These are phyloP conservation scores for Seriola aureovittata DNA, from an alignment of 2,113 vertebrate species.

Conservation along the genomic window DNA sequence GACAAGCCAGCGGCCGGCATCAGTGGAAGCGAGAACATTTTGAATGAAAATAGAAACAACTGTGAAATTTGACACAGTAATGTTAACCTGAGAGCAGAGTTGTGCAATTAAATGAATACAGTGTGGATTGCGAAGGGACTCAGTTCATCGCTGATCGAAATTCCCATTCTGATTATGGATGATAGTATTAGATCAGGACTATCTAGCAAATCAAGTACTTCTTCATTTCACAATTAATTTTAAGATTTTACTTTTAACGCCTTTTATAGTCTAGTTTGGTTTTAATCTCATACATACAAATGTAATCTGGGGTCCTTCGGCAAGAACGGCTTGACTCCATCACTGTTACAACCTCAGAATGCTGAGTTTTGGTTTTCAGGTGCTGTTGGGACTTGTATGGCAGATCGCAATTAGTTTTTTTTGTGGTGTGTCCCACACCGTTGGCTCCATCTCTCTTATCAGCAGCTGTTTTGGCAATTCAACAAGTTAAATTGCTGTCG, in stretches of 20 bases:
- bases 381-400: constrained; percentile 2
- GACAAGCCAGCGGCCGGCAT: constrained; percentile 38
- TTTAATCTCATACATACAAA: too few species aligned
- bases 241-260: background rate
- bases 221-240: background rate
- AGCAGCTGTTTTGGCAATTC: background rate
- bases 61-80: constrained; percentile 68
- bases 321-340: background rate
- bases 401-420: background rate
- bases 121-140: background rate
- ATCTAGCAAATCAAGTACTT: background rate
- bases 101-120: background rate
- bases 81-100: constrained; percentile 53
- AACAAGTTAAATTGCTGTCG: background rate
- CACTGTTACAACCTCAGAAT: background rate
- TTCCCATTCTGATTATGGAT: background rate
- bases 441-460: background rate
- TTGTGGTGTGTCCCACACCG: background rate
- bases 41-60: constrained; percentile 65
- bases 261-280: too few species aligned
- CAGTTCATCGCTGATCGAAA: background rate
- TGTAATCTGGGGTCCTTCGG: too few species aligned
- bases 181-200: background rate
- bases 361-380: background rate
- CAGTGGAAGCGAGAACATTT: constrained; percentile 50